These are phyloP conservation scores for Rhogogaster chlorosoma DNA, from an alignment of 2,888 invertebrate genomes.

Conservation along the genomic window DNA sequence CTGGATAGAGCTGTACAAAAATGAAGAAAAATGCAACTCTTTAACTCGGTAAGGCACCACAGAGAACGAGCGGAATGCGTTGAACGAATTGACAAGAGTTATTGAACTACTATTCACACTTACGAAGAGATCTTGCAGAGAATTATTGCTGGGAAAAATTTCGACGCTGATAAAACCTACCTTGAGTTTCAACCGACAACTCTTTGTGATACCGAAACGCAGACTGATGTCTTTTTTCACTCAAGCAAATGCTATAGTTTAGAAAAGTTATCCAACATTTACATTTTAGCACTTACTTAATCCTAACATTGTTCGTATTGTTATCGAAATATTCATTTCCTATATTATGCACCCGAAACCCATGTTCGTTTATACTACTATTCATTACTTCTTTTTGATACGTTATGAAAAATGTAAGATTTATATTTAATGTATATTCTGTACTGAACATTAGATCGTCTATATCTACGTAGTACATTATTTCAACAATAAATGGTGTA, in stretches of 20 bases:
- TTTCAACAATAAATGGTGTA: no score
- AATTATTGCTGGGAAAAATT: slow-evolving; percentile 58
- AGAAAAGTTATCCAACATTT: not conserved
- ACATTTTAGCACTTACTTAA: not conserved
- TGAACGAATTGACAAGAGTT: slow-evolving; percentile 67
- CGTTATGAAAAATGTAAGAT: no score
- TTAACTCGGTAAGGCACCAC: slow-evolving; percentile 50
- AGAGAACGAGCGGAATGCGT: slow-evolving; percentile 60
- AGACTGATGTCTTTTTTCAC: not conserved
- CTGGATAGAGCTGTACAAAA: slow-evolving; percentile 61
- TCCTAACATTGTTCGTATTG: not conserved
- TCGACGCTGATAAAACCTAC: not conserved
- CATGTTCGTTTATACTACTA: no score
- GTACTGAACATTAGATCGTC: no score
- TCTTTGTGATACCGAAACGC: not conserved
- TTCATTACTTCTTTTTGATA: no score
- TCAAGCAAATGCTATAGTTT: not conserved
- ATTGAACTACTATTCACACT: slow-evolving; percentile 64
- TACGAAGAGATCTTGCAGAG: slow-evolving; percentile 70
- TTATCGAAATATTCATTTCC: not conserved
- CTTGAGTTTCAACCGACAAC: not conserved
- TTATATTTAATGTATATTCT: no score
- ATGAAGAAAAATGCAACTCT: no score
- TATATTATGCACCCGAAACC: no score
- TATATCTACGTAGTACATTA: no score